Evolutionary conservation across 2,797 vertebrate genomes (phyloP).

Genomic region (Hephaestus fuliginosus): DNA sequence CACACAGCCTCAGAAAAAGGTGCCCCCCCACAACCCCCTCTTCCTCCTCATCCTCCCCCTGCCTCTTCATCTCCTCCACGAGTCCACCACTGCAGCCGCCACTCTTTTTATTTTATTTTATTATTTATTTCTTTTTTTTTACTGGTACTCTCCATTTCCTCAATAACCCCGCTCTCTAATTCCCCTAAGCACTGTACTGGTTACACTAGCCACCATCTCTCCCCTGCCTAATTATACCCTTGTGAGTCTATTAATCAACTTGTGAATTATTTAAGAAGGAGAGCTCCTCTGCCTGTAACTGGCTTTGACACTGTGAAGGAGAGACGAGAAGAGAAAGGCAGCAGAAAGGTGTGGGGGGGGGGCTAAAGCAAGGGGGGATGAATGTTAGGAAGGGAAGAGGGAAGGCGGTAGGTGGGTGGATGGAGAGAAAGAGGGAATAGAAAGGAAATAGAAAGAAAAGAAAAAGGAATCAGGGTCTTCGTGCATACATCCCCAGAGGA

Average conservation of each 20-base stretch:
- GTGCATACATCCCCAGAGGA: slow-evolving; percentile 88
- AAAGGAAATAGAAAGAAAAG: slow-evolving; percentile 55
- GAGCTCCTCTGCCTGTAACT: slow-evolving; percentile 94
- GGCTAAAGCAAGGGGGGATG: slow-evolving; percentile 44
- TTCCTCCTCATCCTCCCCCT: slow-evolving; percentile 49
- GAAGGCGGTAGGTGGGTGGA: slow-evolving; percentile 55
- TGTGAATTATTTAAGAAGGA: slow-evolving; percentile 99
- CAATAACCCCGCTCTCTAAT: slow-evolving; percentile 92
- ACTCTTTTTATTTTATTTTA: slow-evolving; percentile 60
- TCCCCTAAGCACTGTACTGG: slow-evolving; percentile 98
- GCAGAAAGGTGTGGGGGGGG: slow-evolving; percentile 45
- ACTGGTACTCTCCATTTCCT: slow-evolving; percentile 90
- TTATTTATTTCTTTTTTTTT: slow-evolving; percentile 45
- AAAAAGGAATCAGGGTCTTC: slow-evolving; percentile 81
- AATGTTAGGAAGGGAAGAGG: slow-evolving; percentile 44
- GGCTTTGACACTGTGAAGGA: slow-evolving; percentile 90
- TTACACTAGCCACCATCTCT: slow-evolving; percentile 96
- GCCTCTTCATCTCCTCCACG: slow-evolving; percentile 70
- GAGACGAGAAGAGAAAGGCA: slow-evolving; percentile 72
- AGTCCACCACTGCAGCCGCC: slow-evolving; percentile 74
- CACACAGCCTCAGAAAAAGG: slow-evolving; percentile 90
- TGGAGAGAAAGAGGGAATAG: slow-evolving; percentile 50
- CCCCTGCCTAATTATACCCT: slow-evolving; percentile 99
- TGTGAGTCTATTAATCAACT: slow-evolving; percentile 99
- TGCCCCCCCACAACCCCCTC: slow-evolving; percentile 44